These are phyloP conservation scores for Mormyrops attenuatus DNA, from an alignment of 2,797 vertebrate species.

Conservation along the genomic window DNA sequence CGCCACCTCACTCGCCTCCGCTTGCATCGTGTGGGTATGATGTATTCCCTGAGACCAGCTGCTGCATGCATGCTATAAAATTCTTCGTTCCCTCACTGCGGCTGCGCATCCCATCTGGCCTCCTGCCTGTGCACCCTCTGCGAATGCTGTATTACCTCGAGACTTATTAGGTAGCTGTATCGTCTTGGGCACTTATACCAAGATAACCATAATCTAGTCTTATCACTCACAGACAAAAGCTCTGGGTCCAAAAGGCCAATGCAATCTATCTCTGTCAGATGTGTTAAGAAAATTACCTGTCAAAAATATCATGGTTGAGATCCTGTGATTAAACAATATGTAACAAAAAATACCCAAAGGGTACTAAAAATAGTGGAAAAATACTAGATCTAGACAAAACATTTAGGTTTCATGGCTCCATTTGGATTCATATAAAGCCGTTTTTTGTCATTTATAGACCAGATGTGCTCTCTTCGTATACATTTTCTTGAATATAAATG, in stretches of 20 bases:
- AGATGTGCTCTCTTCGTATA: background rate
- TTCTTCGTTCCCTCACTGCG: slow-evolving; percentile 36
- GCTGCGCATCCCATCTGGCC: slow-evolving; percentile 40
- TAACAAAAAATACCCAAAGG: slow-evolving; percentile 36
- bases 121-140: slow-evolving; percentile 46
- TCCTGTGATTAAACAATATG: slow-evolving; percentile 69
- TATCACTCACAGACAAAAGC: slow-evolving; percentile 70
- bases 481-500: background rate
- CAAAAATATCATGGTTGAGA: slow-evolving; percentile 68
- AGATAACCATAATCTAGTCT: slow-evolving; percentile 69
- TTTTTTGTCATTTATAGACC: background rate
- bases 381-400: slow-evolving; percentile 7
- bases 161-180: slow-evolving; percentile 67
- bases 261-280: slow-evolving; percentile 73
- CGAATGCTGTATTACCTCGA: slow-evolving; percentile 52
- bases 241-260: slow-evolving; percentile 58
- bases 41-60: slow-evolving; percentile 24
- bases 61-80: slow-evolving; percentile 29
- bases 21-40: background rate
- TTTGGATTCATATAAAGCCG: background rate
- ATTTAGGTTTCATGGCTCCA: slow-evolving; percentile 36
- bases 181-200: slow-evolving; percentile 55
- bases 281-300: slow-evolving; percentile 77
- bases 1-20: slow-evolving; percentile 9
- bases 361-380: slow-evolving; percentile 40